Evolutionary conservation across 2,888 invertebrate species (phyloP).

Genomic region (Rhodophaea formosa): DNA sequence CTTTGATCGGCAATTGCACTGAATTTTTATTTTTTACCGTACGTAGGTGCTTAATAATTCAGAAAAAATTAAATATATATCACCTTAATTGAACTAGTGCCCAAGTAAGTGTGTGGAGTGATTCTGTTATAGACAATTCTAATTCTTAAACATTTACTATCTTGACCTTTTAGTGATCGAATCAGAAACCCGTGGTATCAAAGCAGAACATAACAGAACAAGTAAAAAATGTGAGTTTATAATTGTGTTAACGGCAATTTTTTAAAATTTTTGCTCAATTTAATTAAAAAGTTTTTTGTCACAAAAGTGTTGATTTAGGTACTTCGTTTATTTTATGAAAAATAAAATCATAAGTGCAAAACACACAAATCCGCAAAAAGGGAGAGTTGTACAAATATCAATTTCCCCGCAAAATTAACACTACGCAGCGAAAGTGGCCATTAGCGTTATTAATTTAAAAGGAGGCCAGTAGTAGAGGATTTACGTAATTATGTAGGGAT

Average conservation of each 20-base stretch:
- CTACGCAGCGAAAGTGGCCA: not conserved
- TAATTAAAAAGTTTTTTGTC: not conserved
- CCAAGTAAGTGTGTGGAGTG: no score
- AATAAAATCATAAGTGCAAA: not conserved
- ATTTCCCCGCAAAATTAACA: not conserved
- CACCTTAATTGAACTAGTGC: no score
- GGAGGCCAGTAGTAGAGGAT: constrained; percentile 7
- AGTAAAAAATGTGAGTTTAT: no score
- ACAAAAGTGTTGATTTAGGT: not conserved
- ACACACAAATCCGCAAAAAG: constrained; percentile 1
- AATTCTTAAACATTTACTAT: no score
- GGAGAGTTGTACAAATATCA: not conserved
- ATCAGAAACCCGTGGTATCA: no score
- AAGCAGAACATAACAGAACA: no score
- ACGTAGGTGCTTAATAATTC: not conserved
- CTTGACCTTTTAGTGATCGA: no score
- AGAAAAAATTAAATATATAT: no score
- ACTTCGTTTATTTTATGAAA: not conserved
- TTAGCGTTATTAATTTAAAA: constrained; percentile 15
- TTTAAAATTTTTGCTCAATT: not conserved
- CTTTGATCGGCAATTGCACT: not conserved
- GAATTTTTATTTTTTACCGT: not conserved
- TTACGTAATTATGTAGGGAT: constrained; percentile 23
- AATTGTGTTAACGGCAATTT: no score
- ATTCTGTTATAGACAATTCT: no score